Conservation (phyloP, 2,888 invertebrate species). For the Scaptomyza reducta region DNA sequence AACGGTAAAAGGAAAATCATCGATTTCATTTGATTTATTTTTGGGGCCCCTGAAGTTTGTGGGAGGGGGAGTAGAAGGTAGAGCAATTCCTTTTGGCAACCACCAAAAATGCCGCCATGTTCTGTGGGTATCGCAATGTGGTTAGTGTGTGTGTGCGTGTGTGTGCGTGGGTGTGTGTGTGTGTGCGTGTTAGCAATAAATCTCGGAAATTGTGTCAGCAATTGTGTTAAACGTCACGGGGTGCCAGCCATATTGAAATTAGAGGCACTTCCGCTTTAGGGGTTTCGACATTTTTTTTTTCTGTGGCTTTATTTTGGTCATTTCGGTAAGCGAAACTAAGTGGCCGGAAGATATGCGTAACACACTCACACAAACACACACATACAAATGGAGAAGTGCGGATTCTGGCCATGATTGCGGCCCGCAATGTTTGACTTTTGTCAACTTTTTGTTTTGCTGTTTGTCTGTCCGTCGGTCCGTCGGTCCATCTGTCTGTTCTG, state of each 20-base stretch:
- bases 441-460: slow-evolving; percentile 39
- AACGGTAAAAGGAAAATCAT: slow-evolving; percentile 79
- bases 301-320: slow-evolving; percentile 55
- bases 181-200: slow-evolving; percentile 64
- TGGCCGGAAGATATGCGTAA: slow-evolving; percentile 76
- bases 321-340: slow-evolving; percentile 65
- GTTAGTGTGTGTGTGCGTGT: slow-evolving; percentile 7
- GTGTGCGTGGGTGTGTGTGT: slow-evolving; percentile 17
- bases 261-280: slow-evolving; percentile 72
- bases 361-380: slow-evolving; percentile 9
- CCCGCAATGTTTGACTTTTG: slow-evolving; percentile 43
- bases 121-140: slow-evolving; percentile 40
- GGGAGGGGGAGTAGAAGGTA: not conserved
- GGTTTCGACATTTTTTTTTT: slow-evolving; percentile 23
- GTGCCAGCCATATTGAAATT: slow-evolving; percentile 76
- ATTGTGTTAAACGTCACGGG: slow-evolving; percentile 66
- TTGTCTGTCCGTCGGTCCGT: not conserved
- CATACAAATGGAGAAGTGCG: not conserved
- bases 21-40: slow-evolving; percentile 79
- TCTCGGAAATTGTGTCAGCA: slow-evolving; percentile 79
- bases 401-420: slow-evolving; percentile 28
- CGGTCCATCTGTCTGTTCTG: no score
- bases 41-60: slow-evolving; percentile 19
- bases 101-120: slow-evolving; percentile 50
- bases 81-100: slow-evolving; percentile 46